Evolutionary conservation across 2,113 vertebrate genomes (phyloP).

Genomic region (Cygnus atratus): DNA sequence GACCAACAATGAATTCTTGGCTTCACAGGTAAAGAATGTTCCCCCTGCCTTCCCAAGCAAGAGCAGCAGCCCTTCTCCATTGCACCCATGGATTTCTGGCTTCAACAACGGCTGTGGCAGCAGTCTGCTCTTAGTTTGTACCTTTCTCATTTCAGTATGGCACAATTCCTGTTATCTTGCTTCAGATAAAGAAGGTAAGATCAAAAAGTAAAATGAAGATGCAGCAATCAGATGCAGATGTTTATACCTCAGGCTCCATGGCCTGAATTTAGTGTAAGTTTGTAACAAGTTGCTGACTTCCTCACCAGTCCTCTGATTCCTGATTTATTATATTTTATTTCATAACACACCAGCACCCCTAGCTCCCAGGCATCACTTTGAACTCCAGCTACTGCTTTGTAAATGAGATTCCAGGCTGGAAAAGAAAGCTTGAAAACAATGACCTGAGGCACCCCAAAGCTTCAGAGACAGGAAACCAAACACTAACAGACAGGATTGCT

Average conservation of each 20-base stretch:
- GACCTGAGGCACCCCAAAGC: slow-evolving; percentile 12
- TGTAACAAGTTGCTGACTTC: slow-evolving; percentile 18
- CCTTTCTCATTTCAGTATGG: background rate
- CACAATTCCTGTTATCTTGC: background rate
- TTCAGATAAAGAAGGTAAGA: slow-evolving; percentile 32
- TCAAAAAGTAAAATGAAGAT: slow-evolving; percentile 21
- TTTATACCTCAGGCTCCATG: slow-evolving; percentile 36
- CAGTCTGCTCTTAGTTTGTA: background rate
- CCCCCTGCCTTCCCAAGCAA: background rate
- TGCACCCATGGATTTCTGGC: background rate
- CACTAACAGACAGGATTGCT: background rate
- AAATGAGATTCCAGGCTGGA: slow-evolving; percentile 33
- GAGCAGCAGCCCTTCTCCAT: background rate
- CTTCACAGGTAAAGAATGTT: background rate
- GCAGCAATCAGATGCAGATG: background rate
- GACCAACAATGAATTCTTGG: background rate
- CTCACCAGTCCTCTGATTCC: background rate
- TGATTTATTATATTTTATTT: background rate
- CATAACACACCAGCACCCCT: background rate
- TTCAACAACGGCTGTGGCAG: background rate
- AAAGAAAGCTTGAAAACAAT: slow-evolving; percentile 37
- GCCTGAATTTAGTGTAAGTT: slow-evolving; percentile 38
- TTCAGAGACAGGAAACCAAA: background rate
- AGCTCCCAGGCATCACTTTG: slow-evolving; percentile 38
- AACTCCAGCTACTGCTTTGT: slow-evolving; percentile 36